A percentile compares a stretch with the other conserved stretches of the same genome.
Conservation (phyloP, 1,140 invertebrate genomes). For the Oncopodura yosiiana region DNA sequence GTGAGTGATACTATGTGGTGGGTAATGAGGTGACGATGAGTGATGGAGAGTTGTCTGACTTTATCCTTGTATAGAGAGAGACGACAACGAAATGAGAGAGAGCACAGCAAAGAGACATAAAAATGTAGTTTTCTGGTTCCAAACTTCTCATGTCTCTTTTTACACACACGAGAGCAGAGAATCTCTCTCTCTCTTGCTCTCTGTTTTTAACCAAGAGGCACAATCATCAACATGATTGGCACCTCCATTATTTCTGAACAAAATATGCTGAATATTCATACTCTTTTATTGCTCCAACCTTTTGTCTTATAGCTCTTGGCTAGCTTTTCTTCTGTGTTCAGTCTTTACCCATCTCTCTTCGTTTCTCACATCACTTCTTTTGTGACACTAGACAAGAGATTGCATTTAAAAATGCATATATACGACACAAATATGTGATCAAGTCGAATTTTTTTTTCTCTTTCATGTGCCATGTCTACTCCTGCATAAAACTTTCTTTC, state of each 20-base stretch:
- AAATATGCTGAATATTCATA: conserved; percentile 19
- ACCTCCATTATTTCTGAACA: conserved; percentile 10
- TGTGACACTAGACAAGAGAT: conserved; percentile 11
- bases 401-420: not conserved
- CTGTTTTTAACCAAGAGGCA: not conserved
- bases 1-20: too few relatives aligned
- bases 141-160: not conserved
- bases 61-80: too few relatives aligned
- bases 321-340: not conserved
- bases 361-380: conserved; percentile 3
- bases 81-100: too few relatives aligned
- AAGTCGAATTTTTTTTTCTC: not conserved
- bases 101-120: too few relatives aligned
- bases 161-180: conserved; percentile 4
- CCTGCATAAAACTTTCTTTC: too few relatives aligned
- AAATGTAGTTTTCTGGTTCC: too few relatives aligned
- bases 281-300: too few relatives aligned
- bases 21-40: too few relatives aligned
- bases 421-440: not conserved
- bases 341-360: not conserved
- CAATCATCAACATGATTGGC: conserved; percentile 12
- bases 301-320: too few relatives aligned
- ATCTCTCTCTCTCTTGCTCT: not conserved
- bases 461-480: too few relatives aligned
- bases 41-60: too few relatives aligned